These are phyloP conservation scores for Trissoscelio sp. DNA, from an alignment of 2,888 invertebrate species.

Conservation along the genomic window DNA sequence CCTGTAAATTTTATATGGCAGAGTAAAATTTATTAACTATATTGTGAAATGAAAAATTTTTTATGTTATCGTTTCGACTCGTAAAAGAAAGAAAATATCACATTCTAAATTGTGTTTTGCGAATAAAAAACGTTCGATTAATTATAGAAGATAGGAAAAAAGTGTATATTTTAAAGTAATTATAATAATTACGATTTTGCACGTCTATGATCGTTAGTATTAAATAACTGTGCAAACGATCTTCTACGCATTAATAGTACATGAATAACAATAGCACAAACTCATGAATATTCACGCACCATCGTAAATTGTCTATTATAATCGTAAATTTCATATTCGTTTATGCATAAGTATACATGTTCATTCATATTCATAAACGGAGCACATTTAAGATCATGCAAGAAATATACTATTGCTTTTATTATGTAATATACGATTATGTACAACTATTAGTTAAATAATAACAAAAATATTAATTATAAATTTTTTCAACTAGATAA, in stretches of 20 bases:
- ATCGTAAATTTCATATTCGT: slow-evolving; percentile 58
- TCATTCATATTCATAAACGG: slow-evolving; percentile 61
- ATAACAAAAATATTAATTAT: no score
- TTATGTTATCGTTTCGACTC: no score
- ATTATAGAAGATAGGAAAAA: neutral
- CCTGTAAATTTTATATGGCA: no score
- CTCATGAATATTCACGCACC: slow-evolving; percentile 48
- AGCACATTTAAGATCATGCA: slow-evolving; percentile 55
- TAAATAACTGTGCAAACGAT: slow-evolving; percentile 27
- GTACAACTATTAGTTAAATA: slow-evolving; percentile 3
- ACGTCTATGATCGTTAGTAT: slow-evolving; percentile 22
- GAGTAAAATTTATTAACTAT: no score
- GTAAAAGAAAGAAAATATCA: no score
- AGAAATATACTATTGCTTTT: slow-evolving; percentile 45
- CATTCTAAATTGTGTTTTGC: no score
- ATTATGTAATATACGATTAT: slow-evolving; percentile 36
- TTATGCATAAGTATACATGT: slow-evolving; percentile 56
- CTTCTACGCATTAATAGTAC: slow-evolving; percentile 34
- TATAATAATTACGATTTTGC: neutral
- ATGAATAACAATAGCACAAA: slow-evolving; percentile 53
- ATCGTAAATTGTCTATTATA: slow-evolving; percentile 58
- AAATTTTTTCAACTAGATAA: no score
- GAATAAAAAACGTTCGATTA: neutral
- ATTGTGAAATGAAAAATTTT: no score
- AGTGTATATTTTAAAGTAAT: neutral